Evolutionary conservation across 1,140 invertebrate genomes (phyloP).

Genomic region (Delia radicum): DNA sequence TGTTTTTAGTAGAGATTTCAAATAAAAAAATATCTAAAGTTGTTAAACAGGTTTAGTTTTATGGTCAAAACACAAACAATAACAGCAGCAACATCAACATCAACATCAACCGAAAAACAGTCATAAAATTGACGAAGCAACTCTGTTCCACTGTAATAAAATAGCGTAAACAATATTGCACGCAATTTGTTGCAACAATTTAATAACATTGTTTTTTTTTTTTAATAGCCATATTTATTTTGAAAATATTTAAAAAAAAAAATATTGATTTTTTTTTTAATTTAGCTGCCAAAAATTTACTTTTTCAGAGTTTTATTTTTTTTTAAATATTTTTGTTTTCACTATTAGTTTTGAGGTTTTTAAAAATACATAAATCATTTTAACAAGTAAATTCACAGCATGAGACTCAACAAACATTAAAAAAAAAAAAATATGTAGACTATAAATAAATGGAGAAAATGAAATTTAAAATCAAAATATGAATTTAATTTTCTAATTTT

Average conservation of each 20-base stretch:
- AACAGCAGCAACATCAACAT: no score
- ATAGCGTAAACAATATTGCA: neutral
- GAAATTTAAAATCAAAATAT: no score
- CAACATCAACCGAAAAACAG: no score
- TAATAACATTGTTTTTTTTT: no score
- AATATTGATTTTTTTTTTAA: neutral
- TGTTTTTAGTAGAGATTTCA: neutral
- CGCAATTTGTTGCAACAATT: neutral
- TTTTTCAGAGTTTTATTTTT: no score
- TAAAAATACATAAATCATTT: conserved; percentile 55
- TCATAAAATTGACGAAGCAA: neutral
- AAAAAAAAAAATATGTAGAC: neutral
- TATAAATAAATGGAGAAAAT: no score
- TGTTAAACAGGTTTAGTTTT: neutral
- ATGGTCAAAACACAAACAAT: no score
- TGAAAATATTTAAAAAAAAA: neutral
- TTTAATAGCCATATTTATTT: no score
- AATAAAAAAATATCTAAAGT: neutral
- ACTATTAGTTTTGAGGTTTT: conserved; percentile 35
- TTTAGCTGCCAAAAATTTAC: neutral
- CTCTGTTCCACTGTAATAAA: no score
- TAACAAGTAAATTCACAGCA: conserved; percentile 54
- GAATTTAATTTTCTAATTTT: no score
- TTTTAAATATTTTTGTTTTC: neutral
- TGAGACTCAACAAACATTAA: conserved; percentile 40